These are phyloP conservation scores for Hypomecis punctinalis DNA, from an alignment of 2,888 invertebrate species.

Conservation along the genomic window DNA sequence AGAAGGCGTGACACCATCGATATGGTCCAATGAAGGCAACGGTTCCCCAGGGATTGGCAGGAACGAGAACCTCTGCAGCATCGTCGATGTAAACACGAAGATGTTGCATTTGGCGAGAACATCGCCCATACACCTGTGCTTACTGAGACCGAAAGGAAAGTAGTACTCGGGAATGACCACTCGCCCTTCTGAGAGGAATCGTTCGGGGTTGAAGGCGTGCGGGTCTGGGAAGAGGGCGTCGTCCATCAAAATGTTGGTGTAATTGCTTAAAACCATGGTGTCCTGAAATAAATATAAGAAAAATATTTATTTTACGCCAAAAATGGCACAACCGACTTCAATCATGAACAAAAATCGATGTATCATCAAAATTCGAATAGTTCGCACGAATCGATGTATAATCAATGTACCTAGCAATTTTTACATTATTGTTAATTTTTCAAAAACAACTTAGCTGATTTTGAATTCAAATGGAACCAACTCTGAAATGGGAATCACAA, in stretches of 20 bases:
- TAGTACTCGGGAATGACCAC: constrained; percentile 87
- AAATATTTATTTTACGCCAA: too few relatives aligned
- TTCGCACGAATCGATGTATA: too few relatives aligned
- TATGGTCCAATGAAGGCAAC: constrained; percentile 87
- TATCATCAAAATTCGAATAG: too few relatives aligned
- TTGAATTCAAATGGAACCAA: too few relatives aligned
- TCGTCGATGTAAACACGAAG: constrained; percentile 89
- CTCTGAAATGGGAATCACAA: too few relatives aligned
- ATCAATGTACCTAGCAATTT: too few relatives aligned
- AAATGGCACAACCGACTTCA: too few relatives aligned
- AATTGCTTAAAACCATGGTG: constrained; percentile 92
- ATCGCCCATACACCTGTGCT: constrained; percentile 93
- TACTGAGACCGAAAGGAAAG: constrained; percentile 91
- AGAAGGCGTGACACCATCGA: constrained; percentile 92
- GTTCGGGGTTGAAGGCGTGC: constrained; percentile 89
- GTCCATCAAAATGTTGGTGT: constrained; percentile 89
- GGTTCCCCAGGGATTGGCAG: constrained; percentile 86
- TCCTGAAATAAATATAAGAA: constrained; percentile 86
- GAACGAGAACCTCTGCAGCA: constrained; percentile 91
- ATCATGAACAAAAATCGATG: too few relatives aligned
- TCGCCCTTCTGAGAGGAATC: constrained; percentile 88
- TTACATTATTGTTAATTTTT: too few relatives aligned
- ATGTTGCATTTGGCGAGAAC: constrained; percentile 90
- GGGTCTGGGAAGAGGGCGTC: constrained; percentile 88
- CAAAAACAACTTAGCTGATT: too few relatives aligned